phyloP scores from a whole-genome alignment of 1,140 invertebrate species.

The Panulirus ornatus region DNA sequence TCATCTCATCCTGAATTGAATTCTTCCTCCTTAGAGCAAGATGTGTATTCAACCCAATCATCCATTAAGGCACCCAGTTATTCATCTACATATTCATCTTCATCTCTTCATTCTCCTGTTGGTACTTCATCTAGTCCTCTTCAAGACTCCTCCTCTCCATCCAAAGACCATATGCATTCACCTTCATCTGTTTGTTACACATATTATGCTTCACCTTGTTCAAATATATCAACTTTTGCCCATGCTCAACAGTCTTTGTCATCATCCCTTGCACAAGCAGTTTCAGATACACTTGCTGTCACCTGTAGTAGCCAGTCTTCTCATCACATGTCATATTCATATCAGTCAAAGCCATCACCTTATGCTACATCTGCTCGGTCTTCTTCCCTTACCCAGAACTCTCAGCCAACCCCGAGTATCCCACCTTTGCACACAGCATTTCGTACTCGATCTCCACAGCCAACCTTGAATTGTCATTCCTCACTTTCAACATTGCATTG shows the following conservation, averaged over 20 bases:
- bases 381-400: background rate
- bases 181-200: background rate
- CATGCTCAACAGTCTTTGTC: background rate
- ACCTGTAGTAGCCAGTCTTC: background rate
- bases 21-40: background rate
- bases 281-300: background rate
- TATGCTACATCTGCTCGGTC: background rate
- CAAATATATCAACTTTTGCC: background rate
- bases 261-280: background rate
- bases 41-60: background rate
- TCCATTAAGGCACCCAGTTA: background rate
- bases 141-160: background rate
- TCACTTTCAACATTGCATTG: background rate
- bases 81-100: constrained; percentile 10
- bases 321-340: background rate
- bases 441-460: background rate
- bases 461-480: background rate
- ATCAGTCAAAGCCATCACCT: background rate
- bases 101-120: background rate
- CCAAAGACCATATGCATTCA: background rate
- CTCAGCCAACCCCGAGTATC: background rate
- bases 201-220: background rate
- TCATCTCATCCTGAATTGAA: background rate
- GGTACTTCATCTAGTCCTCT: background rate
- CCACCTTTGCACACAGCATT: background rate